A percentile compares a stretch with the other conserved stretches of the same genome.
phyloP scores from a whole-genome alignment of 2,888 invertebrate species.

The Diploptera punctata region DNA sequence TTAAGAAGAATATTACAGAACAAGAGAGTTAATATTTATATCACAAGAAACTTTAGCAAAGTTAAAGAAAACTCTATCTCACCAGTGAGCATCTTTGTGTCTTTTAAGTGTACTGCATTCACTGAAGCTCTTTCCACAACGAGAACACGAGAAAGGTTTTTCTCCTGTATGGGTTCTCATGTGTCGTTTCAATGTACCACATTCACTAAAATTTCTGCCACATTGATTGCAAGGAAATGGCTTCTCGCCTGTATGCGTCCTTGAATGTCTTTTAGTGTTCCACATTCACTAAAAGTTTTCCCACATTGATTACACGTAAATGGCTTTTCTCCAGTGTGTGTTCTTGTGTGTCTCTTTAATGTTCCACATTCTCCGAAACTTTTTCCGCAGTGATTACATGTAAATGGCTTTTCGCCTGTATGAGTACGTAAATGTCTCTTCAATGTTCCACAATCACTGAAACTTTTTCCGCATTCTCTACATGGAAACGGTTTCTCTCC shows the following conservation, averaged over 20 bases:
- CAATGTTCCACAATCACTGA: conserved; percentile 15
- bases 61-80: too few species aligned
- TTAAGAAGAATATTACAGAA: too few species aligned
- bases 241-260: conserved; percentile 15
- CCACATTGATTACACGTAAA: conserved; percentile 17
- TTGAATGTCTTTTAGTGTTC: conserved; percentile 13
- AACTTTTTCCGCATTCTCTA: conserved; percentile 2
- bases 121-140: conserved; percentile 14
- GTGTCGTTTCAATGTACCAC: conserved; percentile 17
- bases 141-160: conserved; percentile 12
- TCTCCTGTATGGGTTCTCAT: conserved; percentile 23
- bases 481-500: conserved; percentile 17
- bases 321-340: conserved; percentile 11
- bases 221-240: conserved; percentile 1
- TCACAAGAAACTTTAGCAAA: too few species aligned
- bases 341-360: conserved; percentile 9
- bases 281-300: conserved; percentile 21
- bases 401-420: conserved; percentile 21
- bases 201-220: conserved; percentile 10
- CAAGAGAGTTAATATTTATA: too few species aligned
- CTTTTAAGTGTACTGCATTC: conserved; percentile 20
- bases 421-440: conserved; percentile 12
- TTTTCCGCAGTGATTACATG: conserved; percentile 16
- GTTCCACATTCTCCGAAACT: conserved; percentile 20
- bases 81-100: conserved; percentile 21